Base-by-base conservation (phyloP, 2,797 vertebrate genomes). In the Rallus crepitans region DNA sequence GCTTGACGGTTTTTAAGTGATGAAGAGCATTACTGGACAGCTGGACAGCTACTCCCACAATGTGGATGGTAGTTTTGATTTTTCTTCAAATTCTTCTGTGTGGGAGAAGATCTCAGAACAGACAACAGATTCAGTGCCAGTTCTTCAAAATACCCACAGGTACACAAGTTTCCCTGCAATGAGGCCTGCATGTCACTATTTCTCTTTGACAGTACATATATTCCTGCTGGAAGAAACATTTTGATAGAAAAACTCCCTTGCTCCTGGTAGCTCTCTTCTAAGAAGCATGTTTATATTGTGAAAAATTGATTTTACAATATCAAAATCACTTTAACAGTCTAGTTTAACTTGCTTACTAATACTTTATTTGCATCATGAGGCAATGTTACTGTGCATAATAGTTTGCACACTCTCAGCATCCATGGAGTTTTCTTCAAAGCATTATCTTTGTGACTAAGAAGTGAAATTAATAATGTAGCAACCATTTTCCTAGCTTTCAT, bases 1-100 rank as follows among this genome's bases (percentile, higher is more conserved):
- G 48, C 68, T 87, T 90, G 82, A 82, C 85, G 61, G 91, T 85
- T 93, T 52, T 56, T 56, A 90, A 57, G 76, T 68, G 90, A 61
- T 70, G n/a, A 33, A 33, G 37, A 89, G 81, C 42, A 23, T 92
- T 86, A 90, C 79, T 82, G 61, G 65, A 77, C 76, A 77, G 60
- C 57, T 77, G 55, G 94, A 64, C 47, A 68, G 33, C 55, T 88
- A 61, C 65, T 94, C 76, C 72, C 79, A 69, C 65, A 39, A 40
- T 86, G 6, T 8, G n/a, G 12, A 27, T 64, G 35, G 25, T 50
- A 76, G 28, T 52, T 83, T 45, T 66, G 61, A 18, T 48, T 89
- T 89, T 82, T 47, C 17, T 79, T 88, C 11, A 1, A 39, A 10
- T 33, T 81, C 11, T 66, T 80, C 53, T 85, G 37, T 3, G 21